Base-by-base conservation (phyloP, 2,113 vertebrate genomes). In the Urocolius indicus region DNA sequence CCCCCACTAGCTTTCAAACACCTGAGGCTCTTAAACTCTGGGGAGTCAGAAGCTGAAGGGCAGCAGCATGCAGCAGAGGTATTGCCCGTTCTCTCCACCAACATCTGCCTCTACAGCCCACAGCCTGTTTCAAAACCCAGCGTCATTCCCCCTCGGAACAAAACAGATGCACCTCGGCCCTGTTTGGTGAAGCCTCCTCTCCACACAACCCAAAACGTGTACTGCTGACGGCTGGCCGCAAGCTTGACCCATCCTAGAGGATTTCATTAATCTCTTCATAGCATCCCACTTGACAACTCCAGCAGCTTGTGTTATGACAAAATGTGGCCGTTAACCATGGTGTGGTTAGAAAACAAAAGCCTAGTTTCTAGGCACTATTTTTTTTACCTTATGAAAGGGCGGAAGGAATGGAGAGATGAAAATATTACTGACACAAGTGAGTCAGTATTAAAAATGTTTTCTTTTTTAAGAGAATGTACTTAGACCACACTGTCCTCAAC, bases 391-490 rank as follows among this genome's bases (percentile, higher is more conserved):
- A 77, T 1, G 3, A 85, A 91, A 89, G 87, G n/a, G 68, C 75
- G 73, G 73, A 90, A 90, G 84, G 83, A 94, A 93, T 67, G 72
- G 69, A 41, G 49, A 94, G 82, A 90, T 88, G 78, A 95, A 94
- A 89, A 93, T 76, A 92, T 84, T 91, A 54, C 77, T 54, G 91
- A 89, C 88, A 94, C 20, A 63, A 94, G 58, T 80, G 82, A 96
- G 84, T 92, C 91, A 95, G 83, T 94, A 95, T 84, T 89, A 91
- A 84, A 89, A 94, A 94, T 93, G 58, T 90, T 95, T 90, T 95
- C n/a, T 66, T 79, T 93, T 85, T 67, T 58, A 81, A 90, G 67
- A 87, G 71, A 95, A 87, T 46, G 51, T 77, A 58, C 51, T 77
- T 63, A 87, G 66, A 87, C 71, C 57, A 88, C 77, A 79, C 13